These are phyloP conservation scores for Hippolais icterina DNA, from an alignment of 2,113 vertebrate species.

Conservation along the genomic window DNA sequence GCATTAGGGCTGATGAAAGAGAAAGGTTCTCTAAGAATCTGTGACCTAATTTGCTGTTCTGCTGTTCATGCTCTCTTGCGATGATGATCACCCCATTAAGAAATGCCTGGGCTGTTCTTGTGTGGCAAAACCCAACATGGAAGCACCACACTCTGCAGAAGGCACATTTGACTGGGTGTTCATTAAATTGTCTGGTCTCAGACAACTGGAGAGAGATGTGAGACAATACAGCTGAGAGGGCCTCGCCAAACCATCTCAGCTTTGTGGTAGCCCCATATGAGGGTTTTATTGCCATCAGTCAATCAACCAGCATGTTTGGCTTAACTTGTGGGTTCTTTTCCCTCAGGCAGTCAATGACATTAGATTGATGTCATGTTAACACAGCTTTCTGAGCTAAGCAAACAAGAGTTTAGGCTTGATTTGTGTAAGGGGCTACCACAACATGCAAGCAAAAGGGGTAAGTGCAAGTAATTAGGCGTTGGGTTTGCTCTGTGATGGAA, in stretches of 20 bases:
- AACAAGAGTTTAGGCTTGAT: background rate
- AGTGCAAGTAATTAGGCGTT: background rate
- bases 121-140: background rate
- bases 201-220: background rate
- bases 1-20: background rate
- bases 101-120: background rate
- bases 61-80: background rate
- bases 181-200: background rate
- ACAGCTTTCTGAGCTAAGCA: background rate
- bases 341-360: background rate
- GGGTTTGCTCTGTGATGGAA: background rate
- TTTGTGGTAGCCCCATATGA: background rate
- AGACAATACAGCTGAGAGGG: background rate
- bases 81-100: background rate
- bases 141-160: background rate
- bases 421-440: background rate
- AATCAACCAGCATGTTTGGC: background rate
- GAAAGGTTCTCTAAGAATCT: background rate
- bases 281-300: constrained; percentile 36
- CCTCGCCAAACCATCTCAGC: constrained; percentile 1
- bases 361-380: background rate
- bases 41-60: background rate
- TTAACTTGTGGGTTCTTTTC: background rate
- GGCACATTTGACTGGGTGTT: background rate
- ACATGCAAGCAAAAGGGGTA: background rate